These are phyloP conservation scores for Catonia carolina DNA, from an alignment of 2,888 invertebrate genomes.

Conservation along the genomic window DNA sequence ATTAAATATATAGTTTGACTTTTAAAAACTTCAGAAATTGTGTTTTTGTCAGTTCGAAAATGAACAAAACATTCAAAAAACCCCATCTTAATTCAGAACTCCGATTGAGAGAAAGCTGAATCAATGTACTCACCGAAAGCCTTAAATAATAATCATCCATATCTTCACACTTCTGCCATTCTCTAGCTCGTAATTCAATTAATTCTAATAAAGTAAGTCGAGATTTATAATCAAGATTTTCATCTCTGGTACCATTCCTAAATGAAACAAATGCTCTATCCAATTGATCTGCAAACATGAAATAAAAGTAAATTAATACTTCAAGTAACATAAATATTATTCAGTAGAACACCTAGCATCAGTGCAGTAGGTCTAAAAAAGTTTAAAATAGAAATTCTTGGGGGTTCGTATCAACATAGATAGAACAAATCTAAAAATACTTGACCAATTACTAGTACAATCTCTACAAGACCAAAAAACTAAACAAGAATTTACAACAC, in stretches of 20 bases:
- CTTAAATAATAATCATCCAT: slow-evolving; percentile 48
- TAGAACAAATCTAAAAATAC: too few species aligned
- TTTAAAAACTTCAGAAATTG: too few species aligned
- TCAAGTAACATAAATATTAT: slow-evolving; percentile 17
- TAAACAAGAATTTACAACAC: too few species aligned
- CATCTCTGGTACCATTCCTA: slow-evolving; percentile 83
- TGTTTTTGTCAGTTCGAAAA: too few species aligned
- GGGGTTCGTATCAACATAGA: too few species aligned
- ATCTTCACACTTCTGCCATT: slow-evolving; percentile 80
- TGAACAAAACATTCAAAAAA: too few species aligned
- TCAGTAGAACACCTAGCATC: background rate
- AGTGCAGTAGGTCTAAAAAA: too few species aligned
- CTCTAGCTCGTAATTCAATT: slow-evolving; percentile 85
- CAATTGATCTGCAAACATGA: slow-evolving; percentile 55
- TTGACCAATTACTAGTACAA: too few species aligned
- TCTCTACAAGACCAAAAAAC: too few species aligned
- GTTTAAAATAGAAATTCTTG: background rate
- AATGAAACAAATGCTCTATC: slow-evolving; percentile 77
- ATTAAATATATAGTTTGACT: too few species aligned
- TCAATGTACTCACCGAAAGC: background rate
- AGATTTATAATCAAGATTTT: slow-evolving; percentile 75
- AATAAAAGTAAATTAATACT: slow-evolving; percentile 1
- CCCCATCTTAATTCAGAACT: too few species aligned
- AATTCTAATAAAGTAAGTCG: slow-evolving; percentile 84
- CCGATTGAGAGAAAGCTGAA: too few species aligned